Percentiles rank a stretch among this genome's conserved stretches.
phyloP scores from a whole-genome alignment of 2,113 vertebrate species.

The Austrofundulus limnaeus region DNA sequence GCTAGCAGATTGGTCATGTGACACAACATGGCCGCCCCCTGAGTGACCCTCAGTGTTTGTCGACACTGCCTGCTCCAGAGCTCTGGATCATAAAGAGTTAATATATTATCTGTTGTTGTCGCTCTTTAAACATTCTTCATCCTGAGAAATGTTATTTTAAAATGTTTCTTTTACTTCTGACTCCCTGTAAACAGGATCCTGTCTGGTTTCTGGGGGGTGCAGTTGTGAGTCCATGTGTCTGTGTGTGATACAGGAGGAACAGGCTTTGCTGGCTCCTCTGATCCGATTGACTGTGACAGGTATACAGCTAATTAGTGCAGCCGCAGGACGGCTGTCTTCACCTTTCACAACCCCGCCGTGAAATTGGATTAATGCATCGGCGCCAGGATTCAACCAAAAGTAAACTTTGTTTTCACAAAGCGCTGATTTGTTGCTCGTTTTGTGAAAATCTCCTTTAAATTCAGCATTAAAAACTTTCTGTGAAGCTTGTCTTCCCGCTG shows the following conservation, averaged over 20 bases:
- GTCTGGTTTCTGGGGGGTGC: not conserved
- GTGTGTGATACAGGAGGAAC: constrained; percentile 26
- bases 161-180: not conserved
- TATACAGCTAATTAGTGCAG: constrained; percentile 66
- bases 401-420: constrained; percentile 43
- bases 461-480: not conserved
- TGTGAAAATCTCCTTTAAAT: constrained; percentile 11
- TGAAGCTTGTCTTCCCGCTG: not conserved
- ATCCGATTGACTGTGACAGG: constrained; percentile 71
- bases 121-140: not conserved
- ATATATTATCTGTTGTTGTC: constrained; percentile 36
- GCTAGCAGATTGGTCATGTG: too few relatives aligned
- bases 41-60: constrained; percentile 40
- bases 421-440: constrained; percentile 26
- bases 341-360: constrained; percentile 63
- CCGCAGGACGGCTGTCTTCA: constrained; percentile 63
- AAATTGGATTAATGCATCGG: constrained; percentile 76
- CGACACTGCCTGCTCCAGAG: too few relatives aligned
- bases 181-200: not conserved
- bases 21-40: too few relatives aligned
- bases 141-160: too few relatives aligned
- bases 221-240: constrained; percentile 17
- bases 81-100: too few relatives aligned
- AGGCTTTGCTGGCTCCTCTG: constrained; percentile 40
- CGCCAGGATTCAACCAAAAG: constrained; percentile 40